phyloP scores from a whole-genome alignment of 1,140 invertebrate genomes.

The Drosophila nasuta region DNA sequence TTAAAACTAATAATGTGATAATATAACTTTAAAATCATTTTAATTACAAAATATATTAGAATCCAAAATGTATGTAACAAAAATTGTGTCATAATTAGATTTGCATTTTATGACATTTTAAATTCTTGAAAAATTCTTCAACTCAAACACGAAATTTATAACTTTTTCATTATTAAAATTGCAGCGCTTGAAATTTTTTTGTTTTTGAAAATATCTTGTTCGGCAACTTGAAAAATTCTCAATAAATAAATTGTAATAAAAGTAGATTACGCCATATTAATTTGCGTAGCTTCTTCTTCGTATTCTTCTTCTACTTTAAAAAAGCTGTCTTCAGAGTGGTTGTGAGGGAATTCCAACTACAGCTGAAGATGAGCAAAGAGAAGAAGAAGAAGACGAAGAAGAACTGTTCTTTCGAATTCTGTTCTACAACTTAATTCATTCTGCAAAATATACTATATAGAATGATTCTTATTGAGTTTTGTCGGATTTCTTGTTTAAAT shows the following conservation, averaged over 20 bases:
- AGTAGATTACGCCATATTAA: not conserved
- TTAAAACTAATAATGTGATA: no score
- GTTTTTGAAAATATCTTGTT: not conserved
- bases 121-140: no score
- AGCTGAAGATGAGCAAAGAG: not conserved
- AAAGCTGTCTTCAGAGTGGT: conserved; percentile 5
- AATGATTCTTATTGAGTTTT: not conserved
- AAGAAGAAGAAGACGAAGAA: not conserved
- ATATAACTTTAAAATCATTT: no score
- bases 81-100: no score
- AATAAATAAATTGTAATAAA: not conserved
- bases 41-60: no score
- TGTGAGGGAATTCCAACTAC: conserved; percentile 18
- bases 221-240: not conserved
- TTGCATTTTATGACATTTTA: no score
- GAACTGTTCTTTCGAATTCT: not conserved
- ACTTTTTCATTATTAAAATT: no score
- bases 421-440: conserved; percentile 13
- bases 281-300: no score
- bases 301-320: not conserved
- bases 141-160: no score
- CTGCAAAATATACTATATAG: not conserved
- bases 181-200: not conserved
- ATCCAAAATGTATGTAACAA: no score
- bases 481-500: conserved; percentile 1